Base-by-base conservation (phyloP, 2,113 vertebrate genomes). In the Ictalurus punctatus region DNA sequence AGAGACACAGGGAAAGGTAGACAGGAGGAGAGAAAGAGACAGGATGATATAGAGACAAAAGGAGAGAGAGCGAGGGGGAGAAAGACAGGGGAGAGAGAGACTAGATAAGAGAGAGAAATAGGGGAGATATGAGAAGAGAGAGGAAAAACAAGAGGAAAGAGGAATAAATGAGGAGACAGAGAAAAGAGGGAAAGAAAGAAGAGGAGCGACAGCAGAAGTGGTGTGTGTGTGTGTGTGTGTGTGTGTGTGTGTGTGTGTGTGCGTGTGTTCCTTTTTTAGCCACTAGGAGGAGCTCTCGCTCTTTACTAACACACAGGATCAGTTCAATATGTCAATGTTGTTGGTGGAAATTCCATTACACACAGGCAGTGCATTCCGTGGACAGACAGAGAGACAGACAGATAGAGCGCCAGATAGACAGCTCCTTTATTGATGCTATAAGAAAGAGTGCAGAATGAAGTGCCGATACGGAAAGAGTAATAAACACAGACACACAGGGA, bases 31-130 rank as follows among this genome's bases (percentile, higher is more conserved):
- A 52, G 48, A 10, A 10, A 52, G 9, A 52, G 9, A 52, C 48
- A 69, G 94, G 85, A 93, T 48, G 44, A 48, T 48, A 48, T 93
- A 58, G 94, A 93, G 90, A 76, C 61, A 94, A 91, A 88, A 19
- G 58, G 4, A 59, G 56, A 58, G 56, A 10, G 48, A 52, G 48
- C 44, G 6, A 48, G 44, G 44, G 44, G 44, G 6, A 48, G 44
- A 48, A 48, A 52, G 8, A 52, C 14, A 5, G 14, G 58, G 14
- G 4, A 59, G 58, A 59, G 86, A 91, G 91, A 93, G 44, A 44
- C 40, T 44, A 48, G 44, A 48, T 6, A 52, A 10, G 48, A 52
- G 23, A 63, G 63, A 65, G 25, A 65, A 9, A 27, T 2, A 27
- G 23, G 25, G 7, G 23, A 65, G 61, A 65, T 7, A 83, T 3